These are phyloP conservation scores for Leuctra nigra DNA, from an alignment of 2,888 invertebrate genomes.

Conservation along the genomic window DNA sequence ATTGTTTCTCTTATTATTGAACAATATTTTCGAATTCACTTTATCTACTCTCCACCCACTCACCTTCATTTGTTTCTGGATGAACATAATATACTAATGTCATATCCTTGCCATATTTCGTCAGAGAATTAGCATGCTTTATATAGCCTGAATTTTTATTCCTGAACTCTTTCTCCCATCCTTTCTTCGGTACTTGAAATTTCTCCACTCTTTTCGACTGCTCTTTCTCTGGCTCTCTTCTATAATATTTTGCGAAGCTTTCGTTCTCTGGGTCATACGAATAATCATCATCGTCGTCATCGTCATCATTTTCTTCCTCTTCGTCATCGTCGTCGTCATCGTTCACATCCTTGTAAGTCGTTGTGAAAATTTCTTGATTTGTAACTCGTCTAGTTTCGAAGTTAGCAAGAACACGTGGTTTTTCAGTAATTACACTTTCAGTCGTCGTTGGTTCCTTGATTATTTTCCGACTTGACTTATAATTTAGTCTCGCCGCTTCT, in stretches of 20 bases:
- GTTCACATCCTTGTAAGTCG: constrained; percentile 31
- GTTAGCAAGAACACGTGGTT: not conserved
- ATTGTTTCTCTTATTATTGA: too few relatives aligned
- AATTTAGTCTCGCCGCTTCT: not conserved
- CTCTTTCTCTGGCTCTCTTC: not conserved
- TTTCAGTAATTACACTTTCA: not conserved
- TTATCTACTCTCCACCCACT: constrained; percentile 3
- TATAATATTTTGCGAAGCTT: too few relatives aligned
- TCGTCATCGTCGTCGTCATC: constrained; percentile 19
- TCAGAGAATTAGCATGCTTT: not conserved
- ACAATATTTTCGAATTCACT: too few relatives aligned
- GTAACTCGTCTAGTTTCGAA: constrained; percentile 31
- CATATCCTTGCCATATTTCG: not conserved
- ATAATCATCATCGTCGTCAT: not conserved
- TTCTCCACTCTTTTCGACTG: not conserved
- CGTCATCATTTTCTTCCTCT: not conserved
- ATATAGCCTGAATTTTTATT: not conserved
- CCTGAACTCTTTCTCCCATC: not conserved
- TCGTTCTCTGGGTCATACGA: not conserved
- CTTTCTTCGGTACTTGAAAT: not conserved
- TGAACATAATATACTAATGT: not conserved
- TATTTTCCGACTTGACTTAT: not conserved
- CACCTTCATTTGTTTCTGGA: not conserved
- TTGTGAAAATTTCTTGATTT: constrained; percentile 34
- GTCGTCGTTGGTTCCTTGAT: not conserved